phyloP scores from a whole-genome alignment of 2,113 vertebrate genomes.

The Poeciliopsis retropinna region DNA sequence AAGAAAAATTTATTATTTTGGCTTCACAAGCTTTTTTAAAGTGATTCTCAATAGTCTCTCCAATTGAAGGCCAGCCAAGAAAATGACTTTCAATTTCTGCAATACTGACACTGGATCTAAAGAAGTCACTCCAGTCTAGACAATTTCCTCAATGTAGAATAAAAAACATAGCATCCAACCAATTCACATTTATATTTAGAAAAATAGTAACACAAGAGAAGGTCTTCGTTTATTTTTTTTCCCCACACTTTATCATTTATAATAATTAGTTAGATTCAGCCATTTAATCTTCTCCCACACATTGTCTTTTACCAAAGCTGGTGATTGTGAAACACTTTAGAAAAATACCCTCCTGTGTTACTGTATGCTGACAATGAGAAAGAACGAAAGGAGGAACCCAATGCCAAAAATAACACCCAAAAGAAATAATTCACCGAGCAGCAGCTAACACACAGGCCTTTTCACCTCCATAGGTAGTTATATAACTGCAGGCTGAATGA shows the following conservation, averaged over 20 bases:
- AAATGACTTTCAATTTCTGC: no score
- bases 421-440: neutral
- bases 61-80: no score
- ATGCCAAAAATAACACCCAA: neutral
- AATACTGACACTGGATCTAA: no score
- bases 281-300: constrained; percentile 48
- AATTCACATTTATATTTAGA: neutral
- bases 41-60: no score
- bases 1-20: neutral
- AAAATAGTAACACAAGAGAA: constrained; percentile 2
- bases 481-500: neutral
- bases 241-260: neutral
- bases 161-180: no score
- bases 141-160: no score
- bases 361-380: neutral
- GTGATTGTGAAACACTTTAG: constrained; percentile 30
- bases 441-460: neutral
- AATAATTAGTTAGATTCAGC: constrained; percentile 35
- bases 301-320: constrained; percentile 36
- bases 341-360: constrained; percentile 37
- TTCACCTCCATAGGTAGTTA: neutral
- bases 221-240: neutral
- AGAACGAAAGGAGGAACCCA: neutral
- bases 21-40: no score
- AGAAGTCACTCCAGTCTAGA: no score